A percentile compares a stretch with the other conserved stretches of the same genome.
Evolutionary conservation across 2,888 invertebrate genomes (phyloP).

Genomic region (Piscicola geometra): DNA sequence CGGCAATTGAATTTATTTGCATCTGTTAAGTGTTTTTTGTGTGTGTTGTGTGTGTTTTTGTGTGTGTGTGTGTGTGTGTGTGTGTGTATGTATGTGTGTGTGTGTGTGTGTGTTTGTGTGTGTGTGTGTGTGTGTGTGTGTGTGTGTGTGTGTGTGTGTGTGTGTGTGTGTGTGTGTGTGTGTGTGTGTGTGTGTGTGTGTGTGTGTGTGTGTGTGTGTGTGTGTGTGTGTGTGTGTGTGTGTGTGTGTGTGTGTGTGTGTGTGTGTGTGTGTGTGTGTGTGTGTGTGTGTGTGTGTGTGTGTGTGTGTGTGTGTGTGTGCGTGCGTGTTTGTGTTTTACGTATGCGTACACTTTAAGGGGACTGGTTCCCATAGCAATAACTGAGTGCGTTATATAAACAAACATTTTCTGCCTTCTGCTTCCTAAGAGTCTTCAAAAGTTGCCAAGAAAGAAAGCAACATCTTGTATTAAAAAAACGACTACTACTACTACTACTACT

Average conservation of each 20-base stretch:
- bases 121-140: not conserved
- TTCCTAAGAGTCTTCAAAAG: too few relatives aligned
- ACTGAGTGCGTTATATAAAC: too few relatives aligned
- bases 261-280: not conserved
- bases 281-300: conserved; percentile 14
- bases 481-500: not conserved
- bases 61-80: conserved; percentile 15
- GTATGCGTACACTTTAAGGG: not conserved
- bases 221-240: not conserved
- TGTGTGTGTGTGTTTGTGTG: conserved; percentile 10
- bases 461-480: conserved; percentile 7
- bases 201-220: not conserved
- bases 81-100: conserved; percentile 13
- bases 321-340: conserved; percentile 3
- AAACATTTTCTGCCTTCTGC: too few relatives aligned
- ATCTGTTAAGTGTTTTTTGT: too few relatives aligned
- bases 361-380: conserved; percentile 3
- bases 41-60: conserved; percentile 1
- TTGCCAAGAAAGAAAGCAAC: too few relatives aligned
- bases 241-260: not conserved
- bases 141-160: not conserved
- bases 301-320: conserved; percentile 2
- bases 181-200: not conserved
- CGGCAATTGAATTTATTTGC: too few relatives aligned
- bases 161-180: not conserved